These are phyloP conservation scores for Alloscopus bannaensis DNA, from an alignment of 2,888 invertebrate genomes.

Conservation along the genomic window DNA sequence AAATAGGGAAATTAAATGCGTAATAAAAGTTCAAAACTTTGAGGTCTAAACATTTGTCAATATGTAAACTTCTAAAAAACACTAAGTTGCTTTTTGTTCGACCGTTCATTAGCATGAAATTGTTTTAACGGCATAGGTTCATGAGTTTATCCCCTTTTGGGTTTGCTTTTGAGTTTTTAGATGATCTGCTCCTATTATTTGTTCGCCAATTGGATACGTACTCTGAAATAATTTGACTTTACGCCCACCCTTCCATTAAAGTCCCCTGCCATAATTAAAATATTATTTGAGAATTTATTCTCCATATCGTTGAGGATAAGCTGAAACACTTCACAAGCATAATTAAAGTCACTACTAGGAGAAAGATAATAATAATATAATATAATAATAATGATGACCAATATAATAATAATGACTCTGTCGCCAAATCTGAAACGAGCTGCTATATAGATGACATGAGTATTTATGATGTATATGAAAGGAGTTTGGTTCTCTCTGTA, in stretches of 20 bases:
- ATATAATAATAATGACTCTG: too few relatives aligned
- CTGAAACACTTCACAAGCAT: too few relatives aligned
- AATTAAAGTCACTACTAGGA: too few relatives aligned
- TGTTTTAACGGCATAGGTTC: neutral
- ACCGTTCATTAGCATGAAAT: conserved; percentile 33
- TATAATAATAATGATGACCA: too few relatives aligned
- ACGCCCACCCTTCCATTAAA: conserved; percentile 46
- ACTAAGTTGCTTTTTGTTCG: conserved; percentile 30
- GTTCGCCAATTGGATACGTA: conserved; percentile 7
- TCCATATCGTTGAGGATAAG: too few relatives aligned
- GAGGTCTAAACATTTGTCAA: neutral
- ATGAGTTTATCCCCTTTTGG: conserved; percentile 21
- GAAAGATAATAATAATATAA: too few relatives aligned
- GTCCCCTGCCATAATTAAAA: too few relatives aligned
- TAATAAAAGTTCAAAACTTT: neutral
- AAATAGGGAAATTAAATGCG: conserved; percentile 10
- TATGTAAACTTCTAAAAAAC: conserved; percentile 2
- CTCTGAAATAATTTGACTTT: neutral
- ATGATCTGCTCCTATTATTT: neutral
- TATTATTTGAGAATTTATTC: too few relatives aligned
- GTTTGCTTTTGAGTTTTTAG: neutral
- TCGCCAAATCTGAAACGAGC: too few relatives aligned
- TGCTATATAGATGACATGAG: neutral
- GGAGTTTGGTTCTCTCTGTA: conserved; percentile 2
- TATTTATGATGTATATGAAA: neutral